A percentile compares a stretch with the other conserved stretches of the same genome.
These are phyloP conservation scores for Pelosia muscerda DNA, from an alignment of 2,888 invertebrate genomes.

Conservation along the genomic window DNA sequence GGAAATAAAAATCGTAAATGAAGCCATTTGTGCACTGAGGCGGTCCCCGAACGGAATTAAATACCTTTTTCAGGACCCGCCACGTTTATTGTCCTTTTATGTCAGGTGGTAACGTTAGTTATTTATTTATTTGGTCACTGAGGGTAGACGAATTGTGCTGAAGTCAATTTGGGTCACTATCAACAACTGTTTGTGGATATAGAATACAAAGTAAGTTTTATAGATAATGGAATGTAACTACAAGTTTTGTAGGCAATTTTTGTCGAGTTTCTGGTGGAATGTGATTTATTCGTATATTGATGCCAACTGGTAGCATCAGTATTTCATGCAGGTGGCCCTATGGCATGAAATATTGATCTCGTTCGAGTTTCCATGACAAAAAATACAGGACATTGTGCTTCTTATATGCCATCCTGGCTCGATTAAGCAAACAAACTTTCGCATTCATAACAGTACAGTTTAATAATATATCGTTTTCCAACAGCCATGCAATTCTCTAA, in stretches of 20 bases:
- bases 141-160: slow-evolving; percentile 39
- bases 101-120: slow-evolving; percentile 82
- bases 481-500: too few relatives aligned
- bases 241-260: too few relatives aligned
- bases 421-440: too few relatives aligned
- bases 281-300: too few relatives aligned
- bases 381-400: too few relatives aligned
- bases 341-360: too few relatives aligned
- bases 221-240: background rate
- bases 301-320: too few relatives aligned
- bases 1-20: slow-evolving; percentile 87
- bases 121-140: slow-evolving; percentile 67
- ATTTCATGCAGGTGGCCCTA: too few relatives aligned
- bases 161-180: slow-evolving; percentile 39
- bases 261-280: background rate
- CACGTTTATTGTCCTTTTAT: slow-evolving; percentile 84
- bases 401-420: too few relatives aligned
- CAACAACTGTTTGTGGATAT: slow-evolving; percentile 7
- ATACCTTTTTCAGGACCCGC: slow-evolving; percentile 78
- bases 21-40: slow-evolving; percentile 80
- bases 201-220: background rate
- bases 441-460: too few relatives aligned
- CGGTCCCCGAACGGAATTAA: slow-evolving; percentile 82
- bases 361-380: too few relatives aligned
- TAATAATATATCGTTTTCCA: too few relatives aligned